phyloP scores from a whole-genome alignment of 1,140 invertebrate genomes.

The Temnothorax curvispinosus region DNA sequence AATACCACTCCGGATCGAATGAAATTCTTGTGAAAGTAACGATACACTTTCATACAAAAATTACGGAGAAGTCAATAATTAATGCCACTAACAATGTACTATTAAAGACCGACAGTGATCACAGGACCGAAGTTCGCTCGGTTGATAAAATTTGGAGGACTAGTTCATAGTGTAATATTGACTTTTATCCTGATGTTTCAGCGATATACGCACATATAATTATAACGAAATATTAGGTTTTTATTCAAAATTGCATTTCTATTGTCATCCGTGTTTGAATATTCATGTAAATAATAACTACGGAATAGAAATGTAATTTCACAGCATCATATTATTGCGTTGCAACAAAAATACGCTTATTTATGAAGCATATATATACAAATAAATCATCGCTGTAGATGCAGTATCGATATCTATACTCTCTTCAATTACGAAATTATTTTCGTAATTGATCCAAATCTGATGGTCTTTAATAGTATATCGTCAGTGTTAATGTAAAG shows the following conservation, averaged over 20 bases:
- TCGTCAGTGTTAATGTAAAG: constrained; percentile 25
- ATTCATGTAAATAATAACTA: not conserved
- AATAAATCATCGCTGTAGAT: not conserved
- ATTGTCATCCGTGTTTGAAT: not conserved
- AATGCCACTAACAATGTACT: not conserved
- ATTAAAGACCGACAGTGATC: not conserved
- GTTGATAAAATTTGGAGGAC: not conserved
- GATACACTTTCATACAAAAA: constrained; percentile 12
- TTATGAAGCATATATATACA: not conserved
- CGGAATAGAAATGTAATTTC: not conserved
- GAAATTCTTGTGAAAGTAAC: constrained; percentile 36
- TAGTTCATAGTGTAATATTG: not conserved
- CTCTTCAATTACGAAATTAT: not conserved
- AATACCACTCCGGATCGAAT: constrained; percentile 55
- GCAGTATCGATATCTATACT: not conserved
- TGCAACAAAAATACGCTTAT: not conserved
- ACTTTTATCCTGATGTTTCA: not conserved
- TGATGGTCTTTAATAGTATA: not conserved
- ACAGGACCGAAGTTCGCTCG: not conserved
- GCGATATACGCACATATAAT: not conserved
- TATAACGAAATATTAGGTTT: not conserved
- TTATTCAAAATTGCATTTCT: not conserved
- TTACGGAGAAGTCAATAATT: not conserved
- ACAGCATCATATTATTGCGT: not conserved
- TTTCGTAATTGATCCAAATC: not conserved